Base-by-base conservation (phyloP, 2,888 invertebrate genomes). In the Watsonalla cultraria region DNA sequence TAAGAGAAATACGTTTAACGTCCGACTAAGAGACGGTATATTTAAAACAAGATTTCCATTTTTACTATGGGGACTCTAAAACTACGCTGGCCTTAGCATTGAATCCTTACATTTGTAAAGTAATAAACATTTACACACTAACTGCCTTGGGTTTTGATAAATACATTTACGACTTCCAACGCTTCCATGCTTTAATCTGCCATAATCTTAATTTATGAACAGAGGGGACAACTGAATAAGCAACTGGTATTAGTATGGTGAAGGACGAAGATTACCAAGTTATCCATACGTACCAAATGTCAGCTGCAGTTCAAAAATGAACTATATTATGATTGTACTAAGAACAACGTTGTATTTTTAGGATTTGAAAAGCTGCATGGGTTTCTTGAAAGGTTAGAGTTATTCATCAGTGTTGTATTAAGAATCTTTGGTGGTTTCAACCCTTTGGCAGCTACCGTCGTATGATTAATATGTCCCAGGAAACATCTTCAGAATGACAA, bases 131-230 rank as follows among this genome's bases (percentile, higher is more conserved):
- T 42, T 11, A 42, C 53, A 53, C 47, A 8, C 53, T 11, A 45
- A 42, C 39, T 15, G 24, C 50, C 45, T 13, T 52, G 47, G 24
- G 47, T 47, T 50, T 46, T 57, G 52, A 61, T 39, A 60, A 60
- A 65, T 62, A 59, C 54, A 55, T 59, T 46, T 51, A 60, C 51
- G 54, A 55, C 58, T 64, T 70, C 62, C 62, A 65, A 68, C 74
- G 66, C 67, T 73, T 68, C 24, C 24, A 70, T 61, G 66, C 59
- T 67, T 74, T 74, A 79, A 83, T 79, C 78, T 62, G 46, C 57
- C 60, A 64, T 81, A 83, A 82, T 80, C 79, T 66, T 81, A 76
- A 85, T 83, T 84, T 85, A 84, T 80, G 71, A 70, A 69, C 66
- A 73, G 73, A 78, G 79, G 77, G 68, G 66, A 78, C 76, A 79